Evolutionary conservation across 2,888 invertebrate species (phyloP), one percentile per base, ranked within the genome.

Genomic region (Pristionchus japonicus): DNA sequence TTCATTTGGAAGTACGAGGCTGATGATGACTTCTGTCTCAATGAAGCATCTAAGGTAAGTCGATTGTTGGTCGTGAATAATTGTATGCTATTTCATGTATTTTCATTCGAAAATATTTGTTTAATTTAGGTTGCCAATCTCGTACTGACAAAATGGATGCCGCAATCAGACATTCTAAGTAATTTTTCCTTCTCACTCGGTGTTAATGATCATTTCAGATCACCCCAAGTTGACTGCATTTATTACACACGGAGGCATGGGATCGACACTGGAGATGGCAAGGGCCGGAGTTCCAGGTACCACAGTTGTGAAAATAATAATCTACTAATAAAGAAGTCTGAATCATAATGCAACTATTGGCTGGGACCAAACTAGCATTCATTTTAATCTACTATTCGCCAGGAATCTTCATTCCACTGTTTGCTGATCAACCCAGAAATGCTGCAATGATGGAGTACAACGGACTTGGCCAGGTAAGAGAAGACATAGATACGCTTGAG

Each of bases 131-230:
- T 70, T 6, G 20, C 37, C 1, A 77, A 77, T 27, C 43, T 77
- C 43, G 77, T 77, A 34, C 77, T 77, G 17, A n/a, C 77, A 27
- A 40, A 77, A 23, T 77, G 77, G 77, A 47, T 77, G 77, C 77
- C 77, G n/a, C 77, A 77, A 27, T 3, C 43, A 9, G 77, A 77
- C 37, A 43, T 77, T 43, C 77, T 77, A 9, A 47, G 77, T 77
- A n/a, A 47, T 37, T 17, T 27, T 64, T 15, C 31, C 11, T 15
- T 31, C 15, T 31, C 13, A 17, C 0, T 7, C 31, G 15, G 13
- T 64, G 15, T 17, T 9, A 23, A 70, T 4, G 15, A 17, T 17
- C 6, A 37, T 1, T 70, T 34, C 37, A 70, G 70, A 70, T 70
- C 70, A 70, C 37, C 70, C 40, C 37, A 70, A 70, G 37, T 37